These are phyloP conservation scores for Onychomys torridus DNA, from an alignment of 2,797 vertebrate species.

Conservation along the genomic window DNA sequence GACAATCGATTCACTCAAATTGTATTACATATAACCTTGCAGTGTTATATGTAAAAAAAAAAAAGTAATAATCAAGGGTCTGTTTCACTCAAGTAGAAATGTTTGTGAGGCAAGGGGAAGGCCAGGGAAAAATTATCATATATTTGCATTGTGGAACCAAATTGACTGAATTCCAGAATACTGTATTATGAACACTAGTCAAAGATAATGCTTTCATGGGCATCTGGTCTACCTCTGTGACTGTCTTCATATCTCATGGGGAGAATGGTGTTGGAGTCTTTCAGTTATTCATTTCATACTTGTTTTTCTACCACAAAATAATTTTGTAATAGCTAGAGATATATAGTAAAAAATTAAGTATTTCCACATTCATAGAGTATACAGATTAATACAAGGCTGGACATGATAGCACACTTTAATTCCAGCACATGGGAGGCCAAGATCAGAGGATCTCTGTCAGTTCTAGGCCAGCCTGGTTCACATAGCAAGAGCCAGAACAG, in stretches of 20 bases:
- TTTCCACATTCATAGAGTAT: not conserved
- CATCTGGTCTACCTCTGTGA: not conserved
- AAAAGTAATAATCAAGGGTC: not conserved
- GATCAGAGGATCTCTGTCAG: not conserved
- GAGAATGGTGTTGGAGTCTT: not conserved
- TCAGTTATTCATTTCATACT: not conserved
- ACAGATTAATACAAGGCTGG: not conserved
- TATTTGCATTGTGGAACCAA: conserved; percentile 2
- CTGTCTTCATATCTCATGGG: not conserved
- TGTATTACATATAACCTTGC: too few relatives aligned
- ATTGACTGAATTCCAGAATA: not conserved
- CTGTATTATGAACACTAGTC: not conserved
- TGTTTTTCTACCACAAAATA: not conserved
- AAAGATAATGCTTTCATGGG: conserved; percentile 34
- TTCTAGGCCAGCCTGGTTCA: not conserved
- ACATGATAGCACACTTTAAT: not conserved
- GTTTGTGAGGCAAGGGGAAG: not conserved
- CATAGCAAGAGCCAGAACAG: too few relatives aligned
- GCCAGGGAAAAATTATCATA: not conserved
- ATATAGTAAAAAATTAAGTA: not conserved
- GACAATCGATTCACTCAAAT: conserved; percentile 16
- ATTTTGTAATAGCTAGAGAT: conserved; percentile 26
- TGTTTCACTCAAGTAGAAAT: conserved; percentile 51
- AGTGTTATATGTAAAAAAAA: not conserved
- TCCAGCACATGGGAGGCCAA: not conserved